Conservation (phyloP, 2,888 invertebrate species). For the Xanthia icteritia region DNA sequence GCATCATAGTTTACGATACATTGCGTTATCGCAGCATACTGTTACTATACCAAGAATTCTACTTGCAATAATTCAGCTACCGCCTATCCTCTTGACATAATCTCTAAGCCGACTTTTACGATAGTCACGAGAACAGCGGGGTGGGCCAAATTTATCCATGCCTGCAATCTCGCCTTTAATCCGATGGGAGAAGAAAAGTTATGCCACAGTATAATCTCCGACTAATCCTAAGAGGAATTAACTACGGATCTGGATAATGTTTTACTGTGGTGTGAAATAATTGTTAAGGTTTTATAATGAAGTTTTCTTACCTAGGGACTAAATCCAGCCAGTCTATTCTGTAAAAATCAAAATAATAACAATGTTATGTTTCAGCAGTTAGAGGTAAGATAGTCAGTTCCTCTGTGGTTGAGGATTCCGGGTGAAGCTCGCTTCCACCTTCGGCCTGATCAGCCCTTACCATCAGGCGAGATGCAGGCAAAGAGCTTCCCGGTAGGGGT, state of each 20-base stretch:
- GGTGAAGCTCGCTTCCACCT: too few species aligned
- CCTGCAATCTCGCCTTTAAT: conserved; percentile 58
- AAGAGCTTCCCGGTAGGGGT: too few species aligned
- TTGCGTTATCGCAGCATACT: background rate
- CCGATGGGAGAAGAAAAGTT: conserved; percentile 57
- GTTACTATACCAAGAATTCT: background rate
- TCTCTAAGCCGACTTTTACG: conserved; percentile 49
- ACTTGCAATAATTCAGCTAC: conserved; percentile 14
- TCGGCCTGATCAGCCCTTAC: too few species aligned
- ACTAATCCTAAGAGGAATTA: conserved; percentile 49
- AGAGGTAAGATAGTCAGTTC: too few species aligned
- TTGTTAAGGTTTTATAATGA: background rate
- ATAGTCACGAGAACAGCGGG: conserved; percentile 46
- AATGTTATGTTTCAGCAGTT: too few species aligned
- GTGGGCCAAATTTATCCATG: conserved; percentile 56
- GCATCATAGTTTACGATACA: background rate
- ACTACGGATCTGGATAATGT: conserved; percentile 25
- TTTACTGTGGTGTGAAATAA: conserved; percentile 8
- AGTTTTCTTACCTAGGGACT: background rate
- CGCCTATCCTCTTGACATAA: conserved; percentile 29
- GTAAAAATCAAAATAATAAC: too few species aligned
- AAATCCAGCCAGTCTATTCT: background rate
- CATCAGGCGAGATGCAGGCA: too few species aligned
- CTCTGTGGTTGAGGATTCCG: too few species aligned
- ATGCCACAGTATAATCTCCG: conserved; percentile 45